Conservation (phyloP, 2,888 invertebrate genomes). For the Ganaspis brasiliensis region DNA sequence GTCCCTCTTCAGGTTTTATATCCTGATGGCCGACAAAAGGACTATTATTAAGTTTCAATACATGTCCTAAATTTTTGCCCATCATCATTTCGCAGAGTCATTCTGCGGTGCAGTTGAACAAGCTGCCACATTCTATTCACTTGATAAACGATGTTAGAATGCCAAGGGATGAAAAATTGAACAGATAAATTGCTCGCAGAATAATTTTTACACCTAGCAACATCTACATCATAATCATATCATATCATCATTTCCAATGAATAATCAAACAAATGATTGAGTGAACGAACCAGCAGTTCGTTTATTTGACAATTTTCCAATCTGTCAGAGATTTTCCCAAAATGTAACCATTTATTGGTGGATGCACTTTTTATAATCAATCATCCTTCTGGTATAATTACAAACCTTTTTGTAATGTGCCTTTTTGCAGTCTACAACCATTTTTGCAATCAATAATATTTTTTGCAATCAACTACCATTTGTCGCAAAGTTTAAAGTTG, state of each 20-base stretch:
- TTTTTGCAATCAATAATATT: background rate
- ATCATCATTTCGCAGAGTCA: slow-evolving; percentile 15
- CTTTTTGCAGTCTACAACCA: too few species aligned
- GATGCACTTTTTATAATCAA: too few species aligned
- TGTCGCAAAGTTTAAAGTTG: too few species aligned
- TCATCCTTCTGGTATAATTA: too few species aligned
- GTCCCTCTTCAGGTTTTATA: background rate
- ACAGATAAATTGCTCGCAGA: slow-evolving; percentile 11
- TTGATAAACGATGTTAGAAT: slow-evolving; percentile 1
- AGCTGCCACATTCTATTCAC: slow-evolving; percentile 20
- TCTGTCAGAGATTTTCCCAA: background rate
- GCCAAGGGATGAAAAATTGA: slow-evolving; percentile 10
- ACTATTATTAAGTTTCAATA: slow-evolving; percentile 4
- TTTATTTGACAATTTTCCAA: background rate
- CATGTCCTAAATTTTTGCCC: slow-evolving; percentile 7
- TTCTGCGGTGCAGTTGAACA: slow-evolving; percentile 18
- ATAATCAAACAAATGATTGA: background rate
- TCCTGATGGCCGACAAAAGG: background rate
- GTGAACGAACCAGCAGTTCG: background rate
- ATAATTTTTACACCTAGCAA: background rate
- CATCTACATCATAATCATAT: background rate
- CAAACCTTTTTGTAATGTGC: too few species aligned
- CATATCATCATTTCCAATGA: background rate
- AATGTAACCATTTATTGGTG: too few species aligned
- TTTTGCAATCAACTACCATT: too few species aligned